Evolutionary conservation across 2,888 invertebrate species (phyloP).

Genomic region (Chrysolina haemoptera): DNA sequence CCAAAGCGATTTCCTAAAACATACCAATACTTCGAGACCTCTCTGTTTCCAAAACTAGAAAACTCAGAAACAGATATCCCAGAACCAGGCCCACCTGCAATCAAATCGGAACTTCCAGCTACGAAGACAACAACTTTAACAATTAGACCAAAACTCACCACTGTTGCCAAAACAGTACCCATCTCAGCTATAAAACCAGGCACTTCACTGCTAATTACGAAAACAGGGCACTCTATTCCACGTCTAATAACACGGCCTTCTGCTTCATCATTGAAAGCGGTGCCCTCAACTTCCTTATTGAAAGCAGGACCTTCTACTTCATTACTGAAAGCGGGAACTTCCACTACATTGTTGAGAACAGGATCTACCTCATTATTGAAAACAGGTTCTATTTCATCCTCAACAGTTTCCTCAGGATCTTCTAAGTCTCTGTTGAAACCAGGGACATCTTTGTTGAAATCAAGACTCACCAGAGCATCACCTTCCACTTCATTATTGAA

Average conservation of each 20-base stretch:
- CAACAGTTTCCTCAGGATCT: neutral
- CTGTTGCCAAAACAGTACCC: neutral
- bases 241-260: neutral
- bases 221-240: neutral
- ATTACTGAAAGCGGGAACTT: neutral
- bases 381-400: neutral
- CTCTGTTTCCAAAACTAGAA: neutral
- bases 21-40: neutral
- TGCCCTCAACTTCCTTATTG: neutral
- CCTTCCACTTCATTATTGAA: no score
- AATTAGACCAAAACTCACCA: neutral
- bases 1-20: neutral
- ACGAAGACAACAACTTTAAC: neutral
- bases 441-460: neutral
- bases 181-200: neutral
- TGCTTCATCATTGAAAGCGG: neutral
- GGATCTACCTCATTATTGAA: neutral
- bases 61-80: neutral
- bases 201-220: neutral
- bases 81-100: neutral
- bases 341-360: neutral
- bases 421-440: neutral
- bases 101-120: neutral
- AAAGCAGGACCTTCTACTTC: neutral
- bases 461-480: neutral